A percentile compares a stretch with the other conserved stretches of the same genome.
Evolutionary conservation across 2,797 vertebrate genomes (phyloP).

Genomic region (Distichodus sexfasciatus): DNA sequence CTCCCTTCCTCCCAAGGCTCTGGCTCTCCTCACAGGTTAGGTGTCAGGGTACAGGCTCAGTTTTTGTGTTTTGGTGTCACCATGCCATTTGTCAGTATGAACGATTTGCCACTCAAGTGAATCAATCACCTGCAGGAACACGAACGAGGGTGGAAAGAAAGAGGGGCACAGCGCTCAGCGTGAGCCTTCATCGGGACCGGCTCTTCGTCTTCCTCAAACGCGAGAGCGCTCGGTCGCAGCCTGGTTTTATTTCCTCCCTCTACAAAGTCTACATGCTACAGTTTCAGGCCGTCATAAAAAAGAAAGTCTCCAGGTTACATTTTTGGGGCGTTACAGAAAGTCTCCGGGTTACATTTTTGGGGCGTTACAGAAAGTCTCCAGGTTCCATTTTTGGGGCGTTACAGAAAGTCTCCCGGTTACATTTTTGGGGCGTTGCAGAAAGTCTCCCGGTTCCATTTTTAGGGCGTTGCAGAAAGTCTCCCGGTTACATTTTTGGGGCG

Average conservation of each 20-base stretch:
- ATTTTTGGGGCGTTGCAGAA: too few relatives aligned
- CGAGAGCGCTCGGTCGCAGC: conserved; percentile 10
- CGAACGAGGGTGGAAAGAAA: conserved; percentile 38
- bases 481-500: too few relatives aligned
- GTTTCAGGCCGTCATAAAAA: conserved; percentile 23
- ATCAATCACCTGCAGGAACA: conserved; percentile 69
- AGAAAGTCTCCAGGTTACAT: too few relatives aligned
- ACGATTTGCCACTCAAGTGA: conserved; percentile 68
- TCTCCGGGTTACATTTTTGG: too few relatives aligned
- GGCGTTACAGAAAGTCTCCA: too few relatives aligned
- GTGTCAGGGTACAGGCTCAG: conserved; percentile 67
- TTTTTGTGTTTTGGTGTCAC: conserved; percentile 74
- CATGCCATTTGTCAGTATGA: conserved; percentile 76
- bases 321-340: too few relatives aligned
- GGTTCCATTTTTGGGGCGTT: too few relatives aligned
- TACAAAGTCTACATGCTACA: conserved; percentile 5
- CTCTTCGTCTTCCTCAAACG: conserved; percentile 50
- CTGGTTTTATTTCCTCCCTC: conserved; percentile 40
- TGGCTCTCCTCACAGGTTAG: conserved; percentile 71
- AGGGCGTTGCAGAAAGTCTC: too few relatives aligned
- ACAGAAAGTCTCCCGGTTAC: too few relatives aligned
- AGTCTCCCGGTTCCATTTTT: too few relatives aligned
- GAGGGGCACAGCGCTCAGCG: conserved; percentile 41
- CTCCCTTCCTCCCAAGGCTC: conserved; percentile 37
- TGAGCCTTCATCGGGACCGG: conserved; percentile 42